Percentiles rank a stretch among this genome's conserved stretches.
phyloP scores from a whole-genome alignment of 2,888 invertebrate species.

The Synergus japonicus region DNA sequence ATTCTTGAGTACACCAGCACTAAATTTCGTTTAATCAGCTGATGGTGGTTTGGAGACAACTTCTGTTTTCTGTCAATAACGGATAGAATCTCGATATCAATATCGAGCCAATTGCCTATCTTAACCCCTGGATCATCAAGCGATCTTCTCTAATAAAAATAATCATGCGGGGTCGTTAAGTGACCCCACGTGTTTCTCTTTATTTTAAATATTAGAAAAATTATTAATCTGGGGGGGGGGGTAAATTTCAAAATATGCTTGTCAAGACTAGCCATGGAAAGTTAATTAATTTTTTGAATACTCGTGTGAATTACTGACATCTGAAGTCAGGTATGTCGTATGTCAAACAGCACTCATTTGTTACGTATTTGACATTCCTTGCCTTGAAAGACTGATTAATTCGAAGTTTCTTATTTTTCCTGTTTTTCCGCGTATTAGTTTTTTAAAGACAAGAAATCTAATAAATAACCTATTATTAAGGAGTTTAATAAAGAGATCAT shows the following conservation, averaged over 20 bases:
- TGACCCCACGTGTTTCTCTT: conserved; percentile 34
- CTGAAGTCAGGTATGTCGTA: background rate
- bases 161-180: background rate
- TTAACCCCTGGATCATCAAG: conserved; percentile 21
- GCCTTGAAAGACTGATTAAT: no score
- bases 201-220: background rate
- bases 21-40: background rate
- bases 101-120: conserved; percentile 18
- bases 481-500: background rate
- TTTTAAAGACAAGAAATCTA: no score
- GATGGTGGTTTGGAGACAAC: background rate
- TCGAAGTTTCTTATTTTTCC: no score
- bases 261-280: background rate
- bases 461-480: no score
- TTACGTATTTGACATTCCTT: no score
- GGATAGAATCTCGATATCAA: background rate
- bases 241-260: background rate
- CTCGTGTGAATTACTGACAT: background rate
- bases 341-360: background rate
- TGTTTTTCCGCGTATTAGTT: no score
- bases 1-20: background rate
- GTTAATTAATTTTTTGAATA: background rate
- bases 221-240: background rate
- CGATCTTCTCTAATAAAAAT: conserved; percentile 39
- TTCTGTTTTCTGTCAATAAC: background rate